Evolutionary conservation across 2,113 vertebrate species (phyloP).

Genomic region (Leucosticte australis): DNA sequence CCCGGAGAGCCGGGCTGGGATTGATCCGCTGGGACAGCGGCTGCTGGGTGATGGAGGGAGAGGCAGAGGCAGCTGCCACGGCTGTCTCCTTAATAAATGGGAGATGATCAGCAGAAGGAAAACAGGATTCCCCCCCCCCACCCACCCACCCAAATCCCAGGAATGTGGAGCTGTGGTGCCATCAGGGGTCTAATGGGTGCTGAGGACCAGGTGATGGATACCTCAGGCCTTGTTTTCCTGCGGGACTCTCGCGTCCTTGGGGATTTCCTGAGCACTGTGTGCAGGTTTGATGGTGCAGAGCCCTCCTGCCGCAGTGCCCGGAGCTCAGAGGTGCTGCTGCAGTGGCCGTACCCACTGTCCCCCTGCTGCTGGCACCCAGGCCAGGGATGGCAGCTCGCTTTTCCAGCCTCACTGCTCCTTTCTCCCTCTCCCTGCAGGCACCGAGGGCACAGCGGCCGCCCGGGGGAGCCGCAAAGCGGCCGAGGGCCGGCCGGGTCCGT

Average conservation of each 20-base stretch:
- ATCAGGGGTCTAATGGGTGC: not conserved
- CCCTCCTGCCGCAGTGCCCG: not conserved
- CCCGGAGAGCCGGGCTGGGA: not conserved
- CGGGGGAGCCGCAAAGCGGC: constrained; percentile 58
- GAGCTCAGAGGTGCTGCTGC: not conserved
- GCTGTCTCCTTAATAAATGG: not conserved
- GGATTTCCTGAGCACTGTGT: fast-evolving
- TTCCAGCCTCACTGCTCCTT: not conserved
- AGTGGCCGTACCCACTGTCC: fast-evolving
- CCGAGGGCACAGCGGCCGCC: not conserved
- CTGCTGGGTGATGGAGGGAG: not conserved
- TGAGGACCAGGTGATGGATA: not conserved
- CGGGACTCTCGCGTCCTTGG: not conserved
- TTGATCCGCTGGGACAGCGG: not conserved
- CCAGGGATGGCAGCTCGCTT: fast-evolving
- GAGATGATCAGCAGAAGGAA: not conserved
- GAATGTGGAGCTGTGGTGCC: not conserved
- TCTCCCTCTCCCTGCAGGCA: constrained; percentile 30
- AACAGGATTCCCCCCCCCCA: not conserved
- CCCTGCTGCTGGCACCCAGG: fast-evolving
- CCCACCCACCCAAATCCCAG: not conserved
- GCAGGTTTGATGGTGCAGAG: not conserved
- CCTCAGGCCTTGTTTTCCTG: not conserved
- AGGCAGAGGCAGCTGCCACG: not conserved
- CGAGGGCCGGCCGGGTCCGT: constrained; percentile 39